These are phyloP conservation scores for Drosophila infuscata DNA, from an alignment of 2,888 invertebrate genomes.

Conservation along the genomic window DNA sequence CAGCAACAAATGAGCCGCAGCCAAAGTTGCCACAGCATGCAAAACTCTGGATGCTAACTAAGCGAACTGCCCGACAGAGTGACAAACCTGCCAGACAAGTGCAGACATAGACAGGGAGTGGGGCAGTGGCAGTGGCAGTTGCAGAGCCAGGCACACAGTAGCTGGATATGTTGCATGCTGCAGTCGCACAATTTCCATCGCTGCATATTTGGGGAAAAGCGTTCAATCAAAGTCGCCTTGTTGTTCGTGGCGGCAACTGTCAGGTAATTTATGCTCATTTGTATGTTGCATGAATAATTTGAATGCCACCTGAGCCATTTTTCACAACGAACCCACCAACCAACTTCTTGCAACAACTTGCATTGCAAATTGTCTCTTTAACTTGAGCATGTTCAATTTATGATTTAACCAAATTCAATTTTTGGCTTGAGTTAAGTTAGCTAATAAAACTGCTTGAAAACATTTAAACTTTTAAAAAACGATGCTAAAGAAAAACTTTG, in stretches of 20 bases:
- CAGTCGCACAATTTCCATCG: conserved; percentile 53
- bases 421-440: background rate
- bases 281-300: conserved; percentile 77
- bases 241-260: conserved; percentile 63
- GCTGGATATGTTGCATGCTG: conserved; percentile 13
- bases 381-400: conserved; percentile 23
- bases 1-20: conserved; percentile 55
- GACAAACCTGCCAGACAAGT: conserved; percentile 47
- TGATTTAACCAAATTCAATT: conserved; percentile 11
- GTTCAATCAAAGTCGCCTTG: conserved; percentile 73
- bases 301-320: conserved; percentile 61
- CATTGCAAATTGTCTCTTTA: conserved; percentile 16
- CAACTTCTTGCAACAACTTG: background rate
- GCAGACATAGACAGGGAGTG: background rate
- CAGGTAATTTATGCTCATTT: conserved; percentile 80
- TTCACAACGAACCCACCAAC: conserved; percentile 33
- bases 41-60: conserved; percentile 52
- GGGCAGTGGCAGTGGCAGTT: too few species aligned
- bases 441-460: background rate
- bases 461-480: background rate
- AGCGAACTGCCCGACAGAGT: conserved; percentile 42
- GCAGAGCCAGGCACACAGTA: conserved; percentile 7
- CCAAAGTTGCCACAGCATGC: conserved; percentile 34
- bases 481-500: background rate
- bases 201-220: conserved; percentile 60